Evolutionary conservation across 1,140 invertebrate species (phyloP), one percentile per base, ranked within the genome.

Genomic region (Lepidurus packardi): DNA sequence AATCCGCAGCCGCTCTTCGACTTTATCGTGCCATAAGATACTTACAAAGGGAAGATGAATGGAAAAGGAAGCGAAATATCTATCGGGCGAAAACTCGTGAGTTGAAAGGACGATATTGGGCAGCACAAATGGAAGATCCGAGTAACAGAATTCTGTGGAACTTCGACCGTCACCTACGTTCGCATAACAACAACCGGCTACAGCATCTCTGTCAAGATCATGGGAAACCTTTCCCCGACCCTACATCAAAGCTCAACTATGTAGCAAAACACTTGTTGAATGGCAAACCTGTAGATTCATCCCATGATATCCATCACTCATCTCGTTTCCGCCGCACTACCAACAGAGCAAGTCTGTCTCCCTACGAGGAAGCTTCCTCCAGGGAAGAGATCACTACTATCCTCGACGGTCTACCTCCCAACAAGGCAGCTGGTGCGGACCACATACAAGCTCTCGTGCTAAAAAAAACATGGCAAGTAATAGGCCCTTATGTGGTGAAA

Each of bases 351-450:
- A 9, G 16, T 2, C 45, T 16, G 9, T 47, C 45, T 16, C 2
- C 45, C 1, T 47, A 47, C 2, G 45, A 47, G 45, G 45, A 47
- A 11, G 3, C 45, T 5, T 47, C 6, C 16, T 47, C 45, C 45
- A 16, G 1, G 16, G 16, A 5, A 10, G 45, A 47, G 16, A 47
- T 47, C 1, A 47, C 45, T 10, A 16, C 1, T 16, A 47, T 47
- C 16, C 45, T 47, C 1, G 16, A 5, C 45, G 16, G 1, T 5
- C 45, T 47, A 16, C 45, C 10, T 7, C 75, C 5, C 10, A 21
- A 43, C 10, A 76, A 76, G 41, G 75, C 75, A 24, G 41, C 75
- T n/a, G 75, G 75, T 9, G 21, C 10, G 2, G 75, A 76, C 75
- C 10, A 43, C 42, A 24, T 76, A 41, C 75, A 76, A 76, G 44